phyloP scores from a whole-genome alignment of 37 sponge, comb jelly and placozoan species.

The Chondrilla cf. caribensis region DNA sequence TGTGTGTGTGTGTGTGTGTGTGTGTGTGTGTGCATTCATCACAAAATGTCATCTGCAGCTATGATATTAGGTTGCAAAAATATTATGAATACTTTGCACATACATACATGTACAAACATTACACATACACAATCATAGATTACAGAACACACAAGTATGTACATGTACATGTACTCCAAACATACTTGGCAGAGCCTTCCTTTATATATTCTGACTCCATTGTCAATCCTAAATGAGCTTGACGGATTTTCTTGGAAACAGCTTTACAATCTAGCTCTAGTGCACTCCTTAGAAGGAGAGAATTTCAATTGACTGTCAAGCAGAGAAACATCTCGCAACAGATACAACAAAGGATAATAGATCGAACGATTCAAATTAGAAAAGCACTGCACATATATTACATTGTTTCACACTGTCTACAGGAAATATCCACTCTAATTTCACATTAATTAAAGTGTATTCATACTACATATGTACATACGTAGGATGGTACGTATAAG shows the following conservation, averaged over 20 bases:
- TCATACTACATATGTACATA: neutral
- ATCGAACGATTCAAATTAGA: neutral
- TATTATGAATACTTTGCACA: too few species aligned
- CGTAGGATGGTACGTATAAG: neutral
- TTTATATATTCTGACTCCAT: slow-evolving; percentile 70
- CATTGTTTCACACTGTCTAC: too few species aligned
- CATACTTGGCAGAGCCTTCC: slow-evolving; percentile 53
- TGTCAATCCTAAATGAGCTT: slow-evolving; percentile 57
- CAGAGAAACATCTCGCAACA: neutral
- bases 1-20: slow-evolving; percentile 23
- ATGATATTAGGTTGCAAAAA: too few species aligned
- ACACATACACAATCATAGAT: neutral
- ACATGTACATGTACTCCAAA: neutral
- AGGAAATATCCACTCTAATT: too few species aligned
- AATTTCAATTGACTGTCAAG: neutral
- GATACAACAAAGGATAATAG: neutral
- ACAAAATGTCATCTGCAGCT: too few species aligned
- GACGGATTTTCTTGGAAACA: slow-evolving; percentile 64
- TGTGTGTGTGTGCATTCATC: slow-evolving; percentile 1
- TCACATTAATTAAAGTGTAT: too few species aligned
- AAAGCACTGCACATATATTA: neutral
- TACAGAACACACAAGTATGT: too few species aligned
- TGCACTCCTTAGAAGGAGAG: slow-evolving; percentile 33
- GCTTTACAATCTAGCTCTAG: slow-evolving; percentile 71
- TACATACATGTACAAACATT: neutral